Evolutionary conservation across 1,140 invertebrate genomes (phyloP).

Genomic region (Orchesella cincta): DNA sequence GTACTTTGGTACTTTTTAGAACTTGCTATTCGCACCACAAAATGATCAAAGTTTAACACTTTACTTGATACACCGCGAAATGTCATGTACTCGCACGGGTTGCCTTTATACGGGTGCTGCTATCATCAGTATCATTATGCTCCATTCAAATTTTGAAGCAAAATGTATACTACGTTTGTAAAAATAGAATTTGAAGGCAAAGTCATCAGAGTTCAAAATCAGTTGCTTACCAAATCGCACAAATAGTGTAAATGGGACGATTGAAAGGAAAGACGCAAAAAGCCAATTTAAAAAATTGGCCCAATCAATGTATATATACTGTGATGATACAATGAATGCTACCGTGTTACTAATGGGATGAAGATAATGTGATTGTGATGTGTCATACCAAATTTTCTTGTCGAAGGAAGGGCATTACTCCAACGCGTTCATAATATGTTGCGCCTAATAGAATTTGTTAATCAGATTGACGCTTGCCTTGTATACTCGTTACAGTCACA

Average conservation of each 20-base stretch:
- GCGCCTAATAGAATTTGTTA: background rate
- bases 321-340: background rate
- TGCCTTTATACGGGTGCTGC: no score
- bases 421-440: background rate
- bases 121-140: background rate
- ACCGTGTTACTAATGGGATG: background rate
- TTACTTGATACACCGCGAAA: no score
- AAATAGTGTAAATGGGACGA: background rate
- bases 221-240: background rate
- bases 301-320: background rate
- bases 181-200: slow-evolving; percentile 13
- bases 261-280: background rate
- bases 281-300: background rate
- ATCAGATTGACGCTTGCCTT: background rate
- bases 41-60: no score
- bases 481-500: background rate
- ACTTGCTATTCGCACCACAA: no score
- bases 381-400: background rate
- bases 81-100: no score
- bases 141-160: background rate
- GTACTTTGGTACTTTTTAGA: no score
- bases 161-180: no score
- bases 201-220: slow-evolving; percentile 13
- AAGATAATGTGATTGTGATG: slow-evolving; percentile 14
- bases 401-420: slow-evolving; percentile 8